These are phyloP conservation scores for Fregetta grallaria DNA, from an alignment of 2,113 vertebrate genomes.

Conservation along the genomic window DNA sequence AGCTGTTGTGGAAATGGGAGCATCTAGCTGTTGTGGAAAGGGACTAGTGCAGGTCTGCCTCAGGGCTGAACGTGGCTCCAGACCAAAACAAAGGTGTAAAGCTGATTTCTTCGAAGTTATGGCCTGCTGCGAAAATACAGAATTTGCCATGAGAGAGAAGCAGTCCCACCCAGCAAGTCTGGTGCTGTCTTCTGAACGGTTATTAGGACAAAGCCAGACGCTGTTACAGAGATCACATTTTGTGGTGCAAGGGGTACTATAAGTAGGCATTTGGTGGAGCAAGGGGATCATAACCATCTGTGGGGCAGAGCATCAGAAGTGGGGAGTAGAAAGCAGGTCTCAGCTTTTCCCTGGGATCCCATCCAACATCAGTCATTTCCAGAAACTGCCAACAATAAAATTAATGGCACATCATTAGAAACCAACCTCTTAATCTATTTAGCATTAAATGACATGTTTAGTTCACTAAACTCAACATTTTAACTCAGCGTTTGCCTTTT, in stretches of 20 bases:
- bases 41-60: background rate
- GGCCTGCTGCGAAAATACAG: background rate
- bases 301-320: background rate
- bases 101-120: background rate
- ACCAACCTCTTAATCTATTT: background rate
- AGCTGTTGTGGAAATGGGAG: background rate
- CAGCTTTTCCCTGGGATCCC: background rate
- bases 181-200: background rate
- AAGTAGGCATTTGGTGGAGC: background rate
- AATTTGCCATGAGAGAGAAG: background rate
- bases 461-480: background rate
- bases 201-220: background rate
- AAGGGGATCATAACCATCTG: background rate
- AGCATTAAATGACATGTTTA: background rate
- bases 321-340: background rate
- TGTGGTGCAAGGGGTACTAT: background rate
- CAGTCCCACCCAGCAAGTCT: background rate
- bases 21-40: background rate
- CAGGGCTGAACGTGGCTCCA: background rate
- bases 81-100: background rate
- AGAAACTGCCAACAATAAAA: slow-evolving; percentile 14
- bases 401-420: background rate
- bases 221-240: background rate
- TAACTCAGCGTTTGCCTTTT: background rate
- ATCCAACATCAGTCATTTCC: background rate